Base-by-base conservation (phyloP, 2,113 vertebrate species). In the Brachionichthys hirsutus region DNA sequence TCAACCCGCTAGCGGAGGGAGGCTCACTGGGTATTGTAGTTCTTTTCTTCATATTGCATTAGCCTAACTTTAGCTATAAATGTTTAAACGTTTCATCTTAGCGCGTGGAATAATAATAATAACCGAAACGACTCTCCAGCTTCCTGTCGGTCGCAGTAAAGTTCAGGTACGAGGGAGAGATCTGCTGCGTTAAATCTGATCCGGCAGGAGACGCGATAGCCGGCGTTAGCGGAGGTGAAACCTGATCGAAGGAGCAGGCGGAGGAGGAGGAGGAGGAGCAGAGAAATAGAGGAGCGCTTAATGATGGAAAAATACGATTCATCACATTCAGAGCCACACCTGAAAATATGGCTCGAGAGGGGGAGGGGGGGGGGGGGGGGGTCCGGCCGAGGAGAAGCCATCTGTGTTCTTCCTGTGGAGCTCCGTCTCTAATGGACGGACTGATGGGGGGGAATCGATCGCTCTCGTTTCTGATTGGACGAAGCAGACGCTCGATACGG, bases 211-310 rank as follows among this genome's bases (percentile, higher is more conserved):
- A 73, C 14, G 55, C 22, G 54, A 70, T 64, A 22, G 17, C n/a
- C n/a, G n/a, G 52, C 24, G 17, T 22, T 47, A 62, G 73, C n/a
- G 0, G 43, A 54, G 68, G 54, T 68, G 75, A 87, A 81, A 85
- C 64, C 14, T 35, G 60, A 82, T 62, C 78, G 2, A 12, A 57
- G 58, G 10, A 12, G 34, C 36, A 12, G 48, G 17, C 22, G 30
- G 16, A 47, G 9, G 24, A 70, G 47, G 41, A 40, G 34, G 2
- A 14, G 48, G 54, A 40, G 18, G 20, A 12, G 13, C 5, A 24
- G 34, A 35, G 34, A 9, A 35, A 35, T 4, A 35, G 34, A 5
- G 36, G 6, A 4, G 36, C 8, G 6, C 8, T 53, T 59, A 42
- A 59, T 73, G 73, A 84, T 81, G 81, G 78, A 56, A 12, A 1